A percentile compares a stretch with the other conserved stretches of the same genome.
phyloP scores from a whole-genome alignment of 2,797 vertebrate genomes.

The Gallirallus australis region DNA sequence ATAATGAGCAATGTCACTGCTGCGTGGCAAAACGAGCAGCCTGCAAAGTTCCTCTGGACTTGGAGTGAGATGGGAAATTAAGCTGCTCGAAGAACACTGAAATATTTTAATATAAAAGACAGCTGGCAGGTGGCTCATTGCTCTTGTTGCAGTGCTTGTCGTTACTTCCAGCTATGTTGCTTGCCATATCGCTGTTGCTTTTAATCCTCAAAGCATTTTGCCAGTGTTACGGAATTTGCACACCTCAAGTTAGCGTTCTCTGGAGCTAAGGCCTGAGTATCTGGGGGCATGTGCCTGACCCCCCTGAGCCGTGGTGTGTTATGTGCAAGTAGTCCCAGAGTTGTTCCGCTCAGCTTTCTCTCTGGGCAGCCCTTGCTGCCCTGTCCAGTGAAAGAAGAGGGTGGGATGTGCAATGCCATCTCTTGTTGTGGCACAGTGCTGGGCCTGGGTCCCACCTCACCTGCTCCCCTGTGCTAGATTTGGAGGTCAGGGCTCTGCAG shows the following conservation, averaged over 20 bases:
- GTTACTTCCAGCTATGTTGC: constrained; percentile 27
- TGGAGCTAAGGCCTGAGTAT: not conserved
- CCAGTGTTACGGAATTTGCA: not conserved
- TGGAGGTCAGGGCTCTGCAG: not conserved
- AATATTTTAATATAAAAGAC: constrained; percentile 63
- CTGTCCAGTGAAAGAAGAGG: not conserved
- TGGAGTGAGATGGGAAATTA: constrained; percentile 1
- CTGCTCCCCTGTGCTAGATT: not conserved
- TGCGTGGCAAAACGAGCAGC: constrained; percentile 11
- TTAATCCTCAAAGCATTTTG: constrained; percentile 8
- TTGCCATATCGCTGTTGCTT: not conserved
- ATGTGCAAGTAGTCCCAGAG: not conserved
- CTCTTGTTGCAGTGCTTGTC: constrained; percentile 41
- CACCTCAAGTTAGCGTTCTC: not conserved
- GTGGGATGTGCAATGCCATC: not conserved
- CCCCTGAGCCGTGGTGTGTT: not conserved
- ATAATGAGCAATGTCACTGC: constrained; percentile 18
- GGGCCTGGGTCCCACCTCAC: not conserved
- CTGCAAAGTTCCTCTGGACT: constrained; percentile 51
- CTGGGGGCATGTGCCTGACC: not conserved
- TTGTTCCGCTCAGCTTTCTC: not conserved
- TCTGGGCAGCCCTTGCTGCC: not conserved
- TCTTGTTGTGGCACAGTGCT: not conserved
- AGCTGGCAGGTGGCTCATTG: constrained; percentile 59
- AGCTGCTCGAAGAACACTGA: constrained; percentile 28